Percentiles rank a stretch among this genome's conserved stretches.
Conservation (phyloP, 2,113 vertebrate genomes). For the Electrona antarctica region DNA sequence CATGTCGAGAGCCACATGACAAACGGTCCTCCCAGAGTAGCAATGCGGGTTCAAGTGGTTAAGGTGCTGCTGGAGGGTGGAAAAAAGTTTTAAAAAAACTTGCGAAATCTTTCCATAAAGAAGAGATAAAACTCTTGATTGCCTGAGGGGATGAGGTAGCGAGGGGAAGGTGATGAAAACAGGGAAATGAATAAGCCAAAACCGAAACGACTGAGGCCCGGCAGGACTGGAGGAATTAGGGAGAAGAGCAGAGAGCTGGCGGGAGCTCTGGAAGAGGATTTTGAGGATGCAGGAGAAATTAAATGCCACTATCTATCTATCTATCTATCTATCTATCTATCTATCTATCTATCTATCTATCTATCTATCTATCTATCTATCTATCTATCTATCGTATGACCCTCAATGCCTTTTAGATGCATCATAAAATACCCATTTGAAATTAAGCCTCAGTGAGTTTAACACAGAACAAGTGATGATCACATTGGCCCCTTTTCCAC, state of each 20-base stretch:
- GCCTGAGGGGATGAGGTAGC: slow-evolving; percentile 48
- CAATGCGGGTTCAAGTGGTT: too few relatives aligned
- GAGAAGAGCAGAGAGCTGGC: slow-evolving; percentile 31
- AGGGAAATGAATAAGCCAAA: slow-evolving; percentile 34
- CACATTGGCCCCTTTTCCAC: too few relatives aligned
- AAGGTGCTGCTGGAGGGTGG: slow-evolving; percentile 15
- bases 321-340: slow-evolving; percentile 35
- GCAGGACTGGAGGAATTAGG: slow-evolving; percentile 33
- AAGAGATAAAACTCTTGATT: slow-evolving; percentile 37
- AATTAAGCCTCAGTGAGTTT: too few relatives aligned
- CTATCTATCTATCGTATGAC: too few relatives aligned
- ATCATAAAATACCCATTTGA: too few relatives aligned
- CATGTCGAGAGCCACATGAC: too few relatives aligned
- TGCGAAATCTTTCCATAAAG: slow-evolving; percentile 50
- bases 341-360: slow-evolving; percentile 21
- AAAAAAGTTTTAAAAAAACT: slow-evolving; percentile 33
- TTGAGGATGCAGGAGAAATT: slow-evolving; percentile 28
- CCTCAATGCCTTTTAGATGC: too few relatives aligned
- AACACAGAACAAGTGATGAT: too few relatives aligned
- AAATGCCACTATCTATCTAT: neutral
- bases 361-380: too few relatives aligned
- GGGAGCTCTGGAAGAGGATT: slow-evolving; percentile 36
- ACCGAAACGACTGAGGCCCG: slow-evolving; percentile 40
- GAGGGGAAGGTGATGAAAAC: slow-evolving; percentile 37
- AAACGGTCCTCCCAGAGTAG: too few relatives aligned